A percentile compares a stretch with the other conserved stretches of the same genome.
Conservation (phyloP, 1,140 invertebrate species). For the Drosophila insularis region DNA sequence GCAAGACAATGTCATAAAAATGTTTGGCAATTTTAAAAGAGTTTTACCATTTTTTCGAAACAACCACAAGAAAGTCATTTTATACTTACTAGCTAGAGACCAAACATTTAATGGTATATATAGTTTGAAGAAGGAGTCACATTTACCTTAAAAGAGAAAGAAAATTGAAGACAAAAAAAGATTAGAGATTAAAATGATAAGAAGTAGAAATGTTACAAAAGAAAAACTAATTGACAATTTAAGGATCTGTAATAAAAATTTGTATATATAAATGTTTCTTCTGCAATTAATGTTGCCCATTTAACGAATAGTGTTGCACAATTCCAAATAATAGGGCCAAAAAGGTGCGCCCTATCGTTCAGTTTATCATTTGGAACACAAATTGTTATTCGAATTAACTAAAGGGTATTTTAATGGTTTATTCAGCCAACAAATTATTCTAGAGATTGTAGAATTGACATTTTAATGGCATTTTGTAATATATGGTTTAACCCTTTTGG, state of each 20-base stretch:
- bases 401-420: background rate
- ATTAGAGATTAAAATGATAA: slow-evolving; percentile 5
- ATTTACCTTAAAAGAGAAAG: slow-evolving; percentile 10
- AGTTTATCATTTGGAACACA: background rate
- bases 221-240: slow-evolving; percentile 6
- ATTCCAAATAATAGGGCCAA: background rate
- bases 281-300: background rate
- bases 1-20: slow-evolving; percentile 16
- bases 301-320: background rate
- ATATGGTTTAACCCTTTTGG: background rate
- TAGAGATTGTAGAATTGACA: background rate
- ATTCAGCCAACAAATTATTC: background rate
- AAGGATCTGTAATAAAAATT: background rate
- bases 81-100: background rate
- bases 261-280: background rate
- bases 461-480: background rate
- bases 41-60: background rate
- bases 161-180: slow-evolving; percentile 6
- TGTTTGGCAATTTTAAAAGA: slow-evolving; percentile 5
- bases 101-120: slow-evolving; percentile 2
- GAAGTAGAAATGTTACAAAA: background rate
- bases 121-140: background rate
- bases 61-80: slow-evolving; percentile 3
- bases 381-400: background rate
- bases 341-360: too few species aligned